Base-by-base conservation (phyloP, 2,113 vertebrate genomes). In the Oostethus manadensis region DNA sequence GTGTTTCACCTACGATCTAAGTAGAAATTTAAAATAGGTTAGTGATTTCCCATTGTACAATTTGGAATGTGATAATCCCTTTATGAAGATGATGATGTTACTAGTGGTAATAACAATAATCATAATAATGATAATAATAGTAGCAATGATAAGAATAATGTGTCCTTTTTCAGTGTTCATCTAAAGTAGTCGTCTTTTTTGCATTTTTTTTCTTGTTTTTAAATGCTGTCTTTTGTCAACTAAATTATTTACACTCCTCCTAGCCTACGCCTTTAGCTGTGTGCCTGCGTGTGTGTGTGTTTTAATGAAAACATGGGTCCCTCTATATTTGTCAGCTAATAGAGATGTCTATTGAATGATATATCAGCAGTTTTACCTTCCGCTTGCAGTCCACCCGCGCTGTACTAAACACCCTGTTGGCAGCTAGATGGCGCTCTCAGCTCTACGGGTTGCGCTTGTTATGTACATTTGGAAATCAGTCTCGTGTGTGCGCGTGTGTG, bases 11-110 rank as follows among this genome's bases (percentile, higher is more conserved):
- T 89, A 89, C 87, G 84, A 81, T 84, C 84, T 87, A 89, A 82
- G 84, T 86, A 88, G 80, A 89, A 89, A 89, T 88, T 87, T 88
- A 88, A 89, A 87, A 88, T 88, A 85, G 82, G 84, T 87, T 84
- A 75, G 87, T 81, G 81, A 84, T 87, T 87, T 85, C 73, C 82
- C 82, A 86, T 82, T 86, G 83, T 86, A 83, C 84, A 86, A 80
- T 86, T 86, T 85, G 83, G 82, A 89, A 89, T 89, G 85, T 78
- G 82, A 79, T 78, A 86, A 83, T 78, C 76, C 80, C 76, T 80
- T 73, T 73, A 80, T 71, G 78, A 86, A 68, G 73, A 81, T 71
- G 68, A 81, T 78, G 73, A 72, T 79, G 77, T 71, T 80, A 80
- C 56, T 79, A 59, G 68, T 76, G 80, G 62, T 81, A 78, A 77